Base-by-base conservation (phyloP, 2,113 vertebrate genomes). In the Cettia cetti region DNA sequence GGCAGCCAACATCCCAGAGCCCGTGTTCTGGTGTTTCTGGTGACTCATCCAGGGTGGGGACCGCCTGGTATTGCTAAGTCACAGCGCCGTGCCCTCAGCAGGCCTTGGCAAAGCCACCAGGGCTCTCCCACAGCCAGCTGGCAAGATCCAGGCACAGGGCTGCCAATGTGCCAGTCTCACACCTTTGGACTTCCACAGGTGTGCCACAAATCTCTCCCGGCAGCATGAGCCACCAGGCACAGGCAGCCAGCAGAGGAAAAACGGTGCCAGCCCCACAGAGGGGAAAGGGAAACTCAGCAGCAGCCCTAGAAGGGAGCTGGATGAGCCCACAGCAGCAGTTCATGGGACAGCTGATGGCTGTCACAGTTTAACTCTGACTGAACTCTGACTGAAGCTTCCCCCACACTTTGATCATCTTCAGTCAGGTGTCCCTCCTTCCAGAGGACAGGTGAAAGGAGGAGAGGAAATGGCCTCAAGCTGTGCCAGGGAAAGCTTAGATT, bases 11-110 rank as follows among this genome's bases (percentile, higher is more conserved):
- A 39, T 23, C 39, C 30, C 24, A 1, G 49, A 63, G 49, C 45
- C 4, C 0, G 5, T 6, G 57, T 2, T 71, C 39, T 4, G 0
- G 5, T 6, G 57, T 2, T 71, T 35, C 42, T 0, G 0, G 31
- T 95, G 92, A 82, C 66, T 96, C 83, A 82, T 0, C 26, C 35
- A 0, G 1, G 70, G 71, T 60, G 86, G 70, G 76, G 83, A 90
- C 86, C 89, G n/a, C 75, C 79, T 50, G 53, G 14, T 47, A 86
- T 15, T 37, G 75, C 57, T 71, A 53, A 90, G 47, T 75, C 88
- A 91, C 2, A 4, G 76, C 9, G 0, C 3, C 0, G 0, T 52
- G 40, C 35, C 79, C 44, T 77, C 59, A 2, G 2, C 54, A 23
- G 2, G 2, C 11, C 61, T 44, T 71, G 81, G 91, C 81, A 83